phyloP scores from a whole-genome alignment of 2,888 invertebrate genomes.

The Clepsis dumicolana region DNA sequence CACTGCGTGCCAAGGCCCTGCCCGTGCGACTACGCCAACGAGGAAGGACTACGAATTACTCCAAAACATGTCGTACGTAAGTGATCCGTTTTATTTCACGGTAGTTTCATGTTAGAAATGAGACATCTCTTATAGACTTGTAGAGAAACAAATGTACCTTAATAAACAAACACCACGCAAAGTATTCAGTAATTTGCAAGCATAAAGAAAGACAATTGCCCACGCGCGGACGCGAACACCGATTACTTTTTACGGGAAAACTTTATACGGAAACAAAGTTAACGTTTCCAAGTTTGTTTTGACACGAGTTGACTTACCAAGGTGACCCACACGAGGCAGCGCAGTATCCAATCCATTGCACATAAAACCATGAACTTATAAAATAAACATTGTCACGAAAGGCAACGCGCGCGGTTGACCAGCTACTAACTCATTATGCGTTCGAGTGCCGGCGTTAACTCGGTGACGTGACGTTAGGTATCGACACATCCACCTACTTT shows the following conservation, averaged over 20 bases:
- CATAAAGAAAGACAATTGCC: neutral
- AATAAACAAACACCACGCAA: neutral
- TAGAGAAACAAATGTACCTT: neutral
- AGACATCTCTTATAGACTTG: too few relatives aligned
- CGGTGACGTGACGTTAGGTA: neutral
- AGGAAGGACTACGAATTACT: too few relatives aligned
- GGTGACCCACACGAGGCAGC: slow-evolving; percentile 9
- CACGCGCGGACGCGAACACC: too few relatives aligned
- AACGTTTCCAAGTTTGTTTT: neutral
- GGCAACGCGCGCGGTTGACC: neutral
- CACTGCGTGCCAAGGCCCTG: too few relatives aligned
- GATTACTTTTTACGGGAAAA: neutral
- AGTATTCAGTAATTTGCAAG: neutral
- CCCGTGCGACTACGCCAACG: too few relatives aligned
- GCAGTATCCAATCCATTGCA: slow-evolving; percentile 1
- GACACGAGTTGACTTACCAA: slow-evolving; percentile 1
- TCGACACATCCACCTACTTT: slow-evolving; percentile 35
- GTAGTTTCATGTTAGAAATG: too few relatives aligned
- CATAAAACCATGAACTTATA: neutral
- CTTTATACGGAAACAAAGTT: slow-evolving; percentile 19
- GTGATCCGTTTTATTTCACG: too few relatives aligned
- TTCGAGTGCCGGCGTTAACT: neutral
- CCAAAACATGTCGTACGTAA: too few relatives aligned
- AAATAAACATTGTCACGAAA: neutral
- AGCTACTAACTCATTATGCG: neutral